phyloP scores from a whole-genome alignment of 1,140 invertebrate genomes.

The Rhagoletis zephyria region DNA sequence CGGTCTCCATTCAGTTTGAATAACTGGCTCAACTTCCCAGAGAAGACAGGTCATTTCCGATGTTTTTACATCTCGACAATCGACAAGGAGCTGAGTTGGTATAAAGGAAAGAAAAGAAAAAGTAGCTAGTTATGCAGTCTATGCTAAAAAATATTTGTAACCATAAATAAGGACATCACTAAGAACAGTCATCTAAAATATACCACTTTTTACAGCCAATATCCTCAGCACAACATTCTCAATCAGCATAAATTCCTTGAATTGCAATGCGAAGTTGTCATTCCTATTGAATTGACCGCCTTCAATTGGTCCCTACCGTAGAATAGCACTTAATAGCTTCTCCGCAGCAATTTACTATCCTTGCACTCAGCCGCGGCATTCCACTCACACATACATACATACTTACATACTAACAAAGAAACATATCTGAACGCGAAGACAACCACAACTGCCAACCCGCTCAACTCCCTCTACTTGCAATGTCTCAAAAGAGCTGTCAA shows the following conservation, averaged over 20 bases:
- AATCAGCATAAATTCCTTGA: conserved; percentile 33
- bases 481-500: conserved; percentile 50
- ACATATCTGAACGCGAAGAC: neutral
- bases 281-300: conserved; percentile 19
- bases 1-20: too few species aligned
- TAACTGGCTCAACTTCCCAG: too few species aligned
- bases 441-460: neutral
- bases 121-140: too few species aligned
- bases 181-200: too few species aligned
- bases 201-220: too few species aligned
- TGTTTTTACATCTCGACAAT: too few species aligned
- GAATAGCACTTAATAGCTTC: neutral
- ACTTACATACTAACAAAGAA: neutral
- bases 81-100: too few species aligned
- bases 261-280: conserved; percentile 16
- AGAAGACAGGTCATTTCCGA: too few species aligned
- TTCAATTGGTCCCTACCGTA: neutral
- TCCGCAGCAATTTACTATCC: neutral
- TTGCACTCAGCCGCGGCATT: neutral
- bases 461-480: neutral
- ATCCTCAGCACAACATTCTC: neutral
- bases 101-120: too few species aligned
- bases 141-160: too few species aligned
- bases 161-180: too few species aligned
- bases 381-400: neutral